A percentile compares a stretch with the other conserved stretches of the same genome.
Conservation (phyloP, 2,888 invertebrate species). For the Patella depressa region DNA sequence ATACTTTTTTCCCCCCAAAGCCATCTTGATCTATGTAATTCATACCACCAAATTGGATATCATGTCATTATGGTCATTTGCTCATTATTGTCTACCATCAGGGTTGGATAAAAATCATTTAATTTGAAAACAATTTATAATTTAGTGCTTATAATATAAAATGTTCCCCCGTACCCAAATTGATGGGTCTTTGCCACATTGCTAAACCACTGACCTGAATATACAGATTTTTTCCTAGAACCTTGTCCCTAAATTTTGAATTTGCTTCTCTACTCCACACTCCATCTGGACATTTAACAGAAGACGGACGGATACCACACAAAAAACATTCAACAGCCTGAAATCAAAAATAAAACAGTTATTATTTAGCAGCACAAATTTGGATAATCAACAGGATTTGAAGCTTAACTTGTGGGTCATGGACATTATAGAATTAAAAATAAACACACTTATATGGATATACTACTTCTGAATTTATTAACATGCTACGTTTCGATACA, state of each 20-base stretch:
- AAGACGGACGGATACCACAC: slow-evolving; percentile 80
- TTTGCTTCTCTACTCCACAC: slow-evolving; percentile 77
- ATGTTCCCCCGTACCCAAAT: neutral
- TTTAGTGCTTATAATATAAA: neutral
- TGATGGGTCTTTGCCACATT: slow-evolving; percentile 25
- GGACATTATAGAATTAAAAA: no score
- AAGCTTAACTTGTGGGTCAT: neutral
- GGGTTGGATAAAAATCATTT: no score
- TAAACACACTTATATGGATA: no score
- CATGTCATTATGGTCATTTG: no score
- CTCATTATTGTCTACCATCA: no score
- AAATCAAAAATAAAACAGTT: neutral
- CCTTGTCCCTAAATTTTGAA: slow-evolving; percentile 49
- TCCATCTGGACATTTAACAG: slow-evolving; percentile 76
- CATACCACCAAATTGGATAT: no score
- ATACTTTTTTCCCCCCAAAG: no score
- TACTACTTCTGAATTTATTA: no score
- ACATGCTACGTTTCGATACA: no score
- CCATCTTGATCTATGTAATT: no score
- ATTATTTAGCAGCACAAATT: no score
- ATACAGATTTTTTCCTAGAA: slow-evolving; percentile 43
- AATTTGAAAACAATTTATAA: neutral
- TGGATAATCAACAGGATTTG: neutral
- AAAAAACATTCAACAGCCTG: slow-evolving; percentile 81
- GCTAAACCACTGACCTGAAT: slow-evolving; percentile 50